These are phyloP conservation scores for Willowsia nigromaculata DNA, from an alignment of 2,888 invertebrate species.

Conservation along the genomic window DNA sequence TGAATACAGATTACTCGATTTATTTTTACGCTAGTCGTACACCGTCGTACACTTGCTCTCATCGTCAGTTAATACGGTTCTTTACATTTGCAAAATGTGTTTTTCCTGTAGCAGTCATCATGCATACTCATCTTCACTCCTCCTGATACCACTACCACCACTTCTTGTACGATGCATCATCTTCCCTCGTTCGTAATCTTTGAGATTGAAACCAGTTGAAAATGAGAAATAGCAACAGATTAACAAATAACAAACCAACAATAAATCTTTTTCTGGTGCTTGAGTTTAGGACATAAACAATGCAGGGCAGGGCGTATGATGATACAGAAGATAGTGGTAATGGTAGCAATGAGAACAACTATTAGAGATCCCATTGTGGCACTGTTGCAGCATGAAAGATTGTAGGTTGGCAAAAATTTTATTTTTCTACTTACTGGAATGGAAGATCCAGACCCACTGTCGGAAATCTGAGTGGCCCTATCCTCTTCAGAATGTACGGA, in stretches of 20 bases:
- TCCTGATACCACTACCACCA: background rate
- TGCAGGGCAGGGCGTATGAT: background rate
- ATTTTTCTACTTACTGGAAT: slow-evolving; percentile 74
- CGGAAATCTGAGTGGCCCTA: slow-evolving; percentile 75
- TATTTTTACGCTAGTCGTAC: background rate
- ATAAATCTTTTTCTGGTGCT: background rate
- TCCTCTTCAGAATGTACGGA: slow-evolving; percentile 71
- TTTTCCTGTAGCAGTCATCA: background rate
- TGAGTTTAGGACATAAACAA: background rate
- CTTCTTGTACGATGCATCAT: background rate
- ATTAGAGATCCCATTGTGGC: background rate
- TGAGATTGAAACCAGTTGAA: background rate
- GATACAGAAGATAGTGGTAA: background rate
- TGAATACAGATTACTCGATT: slow-evolving; percentile 60
- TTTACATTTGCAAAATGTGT: background rate
- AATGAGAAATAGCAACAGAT: background rate
- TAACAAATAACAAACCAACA: background rate
- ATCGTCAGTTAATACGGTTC: background rate
- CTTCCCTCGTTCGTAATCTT: background rate
- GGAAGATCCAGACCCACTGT: slow-evolving; percentile 78
- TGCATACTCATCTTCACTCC: too few relatives aligned
- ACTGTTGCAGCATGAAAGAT: background rate
- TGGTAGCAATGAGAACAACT: background rate
- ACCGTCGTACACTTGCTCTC: background rate
- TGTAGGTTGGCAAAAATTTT: background rate